Percentiles rank a stretch among this genome's conserved stretches.
Conservation (phyloP, 2,113 vertebrate species). For the Panthera leo region DNA sequence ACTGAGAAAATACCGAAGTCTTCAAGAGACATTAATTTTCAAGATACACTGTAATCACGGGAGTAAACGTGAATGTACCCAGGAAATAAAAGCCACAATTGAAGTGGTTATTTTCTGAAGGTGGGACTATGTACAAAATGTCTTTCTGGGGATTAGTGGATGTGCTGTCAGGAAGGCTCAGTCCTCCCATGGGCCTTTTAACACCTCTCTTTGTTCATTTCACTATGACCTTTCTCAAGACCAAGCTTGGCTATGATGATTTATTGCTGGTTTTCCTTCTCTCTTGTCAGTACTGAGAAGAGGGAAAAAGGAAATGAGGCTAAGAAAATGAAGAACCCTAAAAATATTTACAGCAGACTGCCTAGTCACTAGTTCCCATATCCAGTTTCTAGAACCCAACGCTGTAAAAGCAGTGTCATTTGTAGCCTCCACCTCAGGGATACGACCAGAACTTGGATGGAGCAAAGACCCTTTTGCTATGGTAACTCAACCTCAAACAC, state of each 20-base stretch:
- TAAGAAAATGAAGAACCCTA: neutral
- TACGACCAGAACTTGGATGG: neutral
- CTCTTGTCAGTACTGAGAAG: neutral
- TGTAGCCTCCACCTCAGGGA: neutral
- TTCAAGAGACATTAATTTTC: slow-evolving; percentile 5
- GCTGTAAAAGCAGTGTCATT: neutral
- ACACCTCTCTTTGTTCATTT: neutral
- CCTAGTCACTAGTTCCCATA: neutral
- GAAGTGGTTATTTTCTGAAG: slow-evolving; percentile 39
- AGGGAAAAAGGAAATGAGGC: neutral
- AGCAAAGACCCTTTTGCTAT: neutral
- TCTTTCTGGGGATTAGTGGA: neutral
- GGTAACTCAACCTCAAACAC: neutral
- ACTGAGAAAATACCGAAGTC: slow-evolving; percentile 19
- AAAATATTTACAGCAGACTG: neutral
- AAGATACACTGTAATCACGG: slow-evolving; percentile 36
- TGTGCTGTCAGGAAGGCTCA: neutral
- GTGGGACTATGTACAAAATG: slow-evolving; percentile 18
- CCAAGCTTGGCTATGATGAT: neutral
- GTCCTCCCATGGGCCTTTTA: neutral
- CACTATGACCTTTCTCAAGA: neutral
- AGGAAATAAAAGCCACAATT: slow-evolving; percentile 44
- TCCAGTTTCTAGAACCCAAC: neutral
- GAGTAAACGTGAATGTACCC: slow-evolving; percentile 33
- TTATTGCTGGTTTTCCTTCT: neutral